Base-by-base conservation (phyloP, 2,888 invertebrate genomes). In the Arge pagana region DNA sequence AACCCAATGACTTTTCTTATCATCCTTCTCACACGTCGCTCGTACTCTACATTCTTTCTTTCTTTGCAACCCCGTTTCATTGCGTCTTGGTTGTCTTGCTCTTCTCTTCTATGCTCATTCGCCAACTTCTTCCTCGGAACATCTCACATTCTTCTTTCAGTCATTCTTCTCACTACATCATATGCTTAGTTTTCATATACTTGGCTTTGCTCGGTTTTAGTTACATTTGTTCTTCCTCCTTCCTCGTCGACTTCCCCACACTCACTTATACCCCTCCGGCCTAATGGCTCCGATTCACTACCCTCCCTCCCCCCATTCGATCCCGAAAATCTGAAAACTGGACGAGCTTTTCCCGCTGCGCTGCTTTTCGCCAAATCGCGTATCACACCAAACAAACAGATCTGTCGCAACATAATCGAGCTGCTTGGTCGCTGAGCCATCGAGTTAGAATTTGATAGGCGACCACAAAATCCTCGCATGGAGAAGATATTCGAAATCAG, bases 201-300 rank as follows among this genome's bases (percentile, higher is more conserved):
- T n/a, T n/a, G n/a, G n/a, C n/a, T n/a, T n/a, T n/a, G n/a, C n/a
- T n/a, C n/a, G n/a, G n/a, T n/a, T n/a, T n/a, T n/a, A n/a, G n/a
- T n/a, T n/a, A n/a, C n/a, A n/a, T n/a, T n/a, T n/a, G n/a, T n/a
- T n/a, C n/a, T n/a, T n/a, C n/a, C n/a, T n/a, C n/a, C n/a, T n/a
- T n/a, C n/a, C 18, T 36, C 19, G 16, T n/a, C 23, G 11, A 21
- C 26, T n/a, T 4, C 6, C 43, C 8, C 11, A 24, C 13, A 40
- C 24, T 8, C 36, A 51, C 75, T 77, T 74, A 76, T 74, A 75
- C 76, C 75, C 76, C 77, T 76, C 74, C 70, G 75, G 59, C 23
- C 19, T 68, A 62, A 71, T 77, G 73, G 77, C 77, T 77, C 77
- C 74, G 76, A 76, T 76, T 67, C 71, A 74, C 71, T 70, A 53